Evolutionary conservation across 2,113 vertebrate species (phyloP), one percentile per base, ranked within the genome.

Genomic region (Ammodramus savannarum): DNA sequence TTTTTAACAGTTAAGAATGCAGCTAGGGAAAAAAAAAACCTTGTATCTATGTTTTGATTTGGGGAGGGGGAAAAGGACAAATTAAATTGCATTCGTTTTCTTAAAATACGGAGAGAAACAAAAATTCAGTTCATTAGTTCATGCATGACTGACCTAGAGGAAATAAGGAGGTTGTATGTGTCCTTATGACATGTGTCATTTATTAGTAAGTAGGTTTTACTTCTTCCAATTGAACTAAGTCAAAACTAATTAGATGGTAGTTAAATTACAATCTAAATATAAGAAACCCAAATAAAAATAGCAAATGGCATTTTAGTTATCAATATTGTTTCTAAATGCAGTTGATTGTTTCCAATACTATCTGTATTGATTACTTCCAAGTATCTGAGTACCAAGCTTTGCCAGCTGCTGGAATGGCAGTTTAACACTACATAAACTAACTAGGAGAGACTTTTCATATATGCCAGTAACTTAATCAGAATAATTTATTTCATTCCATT

Each of bases 61-160:
- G 82, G 79, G 72, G 48, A 92, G 49, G 32, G 54, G 75, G 59
- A 39, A 91, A 88, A 86, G 95, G 90, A 98, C 97, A 99, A 99
- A 99, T 99, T 98, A 97, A 98, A 98, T 98, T 99, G 98, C 97
- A 98, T 95, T 98, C 98, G 98, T 97, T 98, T 99, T 98, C 98
- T 98, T 97, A 97, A 98, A 98, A 98, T 99, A 99, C 97, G 94
- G 96, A 97, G 97, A 85, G 97, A 98, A 99, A 99, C 98, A 99
- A 97, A 95, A 99, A 98, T 98, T 97, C 94, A 96, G 91, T 97
- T 97, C 98, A 97, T 97, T 97, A 98, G 98, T 98, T 98, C 97
- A 97, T 69, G 97, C 97, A 87, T 97, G 97, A 97, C 93, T 98
- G 97, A 97, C 97, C 98, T 97, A 96, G 91, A 97, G 97, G 97